Evolutionary conservation across 2,797 vertebrate genomes (phyloP), one percentile per base, ranked within the genome.

Genomic region (Silurus aristotelis): DNA sequence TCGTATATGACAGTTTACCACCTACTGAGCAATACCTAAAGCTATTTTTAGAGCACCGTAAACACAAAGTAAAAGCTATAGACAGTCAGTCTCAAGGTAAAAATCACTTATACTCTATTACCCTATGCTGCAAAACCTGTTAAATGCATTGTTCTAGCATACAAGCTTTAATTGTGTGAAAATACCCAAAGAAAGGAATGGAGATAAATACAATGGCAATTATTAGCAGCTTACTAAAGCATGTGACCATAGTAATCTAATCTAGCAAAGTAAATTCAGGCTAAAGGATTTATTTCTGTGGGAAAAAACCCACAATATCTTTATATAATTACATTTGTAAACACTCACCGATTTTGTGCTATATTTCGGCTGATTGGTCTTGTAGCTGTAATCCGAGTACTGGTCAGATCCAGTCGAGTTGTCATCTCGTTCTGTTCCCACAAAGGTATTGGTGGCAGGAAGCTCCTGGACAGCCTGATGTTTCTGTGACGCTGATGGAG

Each of bases 341-440:
- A 78, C 68, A 63, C 84, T 87, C 52, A 99, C 98, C 97, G 99
- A 98, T 96, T 99, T 99, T 95, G 96, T 96, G 96, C 96, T 97
- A 94, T 98, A 99, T 96, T 99, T 99, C 89, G 96, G 96, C 88
- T 97, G 97, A 90, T 95, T 98, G 93, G 97, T 97, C 95, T 98
- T 98, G 96, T 99, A 99, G 96, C 98, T 99, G 96, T 98, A 99
- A 96, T 99, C 98, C 90, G 98, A 99, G 93, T 99, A 99, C 94
- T 99, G 98, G 96, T 99, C 98, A 12, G 98, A 99, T 90, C 98
- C 97, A 5, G 98, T 99, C 20, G 98, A 99, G 91, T 97, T 99
- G 96, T 97, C 98, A 89, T 99, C 98, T 91, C 97, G 97, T 86
- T 95, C 95, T 0, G 98, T 98, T 90, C 98, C 98, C 88, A 99